Evolutionary conservation across 2,888 invertebrate species (phyloP).

Genomic region (Drosophila gaucha): DNA sequence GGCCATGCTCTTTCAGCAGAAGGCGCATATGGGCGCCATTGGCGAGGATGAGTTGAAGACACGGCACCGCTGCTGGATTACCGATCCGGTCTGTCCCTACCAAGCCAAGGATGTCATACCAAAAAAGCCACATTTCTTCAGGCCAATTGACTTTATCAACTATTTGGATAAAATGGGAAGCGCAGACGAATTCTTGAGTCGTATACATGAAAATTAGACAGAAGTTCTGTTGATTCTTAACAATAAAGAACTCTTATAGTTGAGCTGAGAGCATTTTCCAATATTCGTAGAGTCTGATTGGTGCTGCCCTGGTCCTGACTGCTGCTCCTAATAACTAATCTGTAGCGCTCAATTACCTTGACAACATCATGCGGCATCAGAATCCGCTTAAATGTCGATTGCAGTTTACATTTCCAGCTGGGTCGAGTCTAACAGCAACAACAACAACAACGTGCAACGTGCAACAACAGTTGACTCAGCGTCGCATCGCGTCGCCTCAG

Average conservation of each 20-base stretch:
- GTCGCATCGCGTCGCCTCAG: slow-evolving; percentile 21
- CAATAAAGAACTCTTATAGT: too few species aligned
- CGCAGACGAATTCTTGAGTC: neutral
- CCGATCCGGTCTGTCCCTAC: neutral
- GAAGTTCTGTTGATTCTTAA: neutral
- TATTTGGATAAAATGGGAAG: neutral
- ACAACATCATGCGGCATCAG: slow-evolving; percentile 45
- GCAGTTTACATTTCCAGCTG: slow-evolving; percentile 46
- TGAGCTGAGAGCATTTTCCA: too few species aligned
- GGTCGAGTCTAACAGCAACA: neutral
- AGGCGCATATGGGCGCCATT: fast-evolving
- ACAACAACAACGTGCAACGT: slow-evolving; percentile 2
- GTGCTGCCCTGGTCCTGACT: neutral
- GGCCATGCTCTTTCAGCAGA: neutral
- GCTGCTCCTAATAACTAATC: slow-evolving; percentile 24
- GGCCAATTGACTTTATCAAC: neutral
- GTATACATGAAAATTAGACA: neutral
- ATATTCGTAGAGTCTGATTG: neutral
- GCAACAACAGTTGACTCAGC: slow-evolving; percentile 14
- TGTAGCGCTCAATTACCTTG: slow-evolving; percentile 43
- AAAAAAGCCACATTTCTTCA: fast-evolving
- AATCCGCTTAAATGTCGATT: slow-evolving; percentile 59
- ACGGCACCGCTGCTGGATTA: neutral
- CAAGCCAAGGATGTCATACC: neutral
- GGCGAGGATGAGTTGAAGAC: fast-evolving